Conservation (phyloP, 2,888 invertebrate genomes). For the Drosophila niveifrons region DNA sequence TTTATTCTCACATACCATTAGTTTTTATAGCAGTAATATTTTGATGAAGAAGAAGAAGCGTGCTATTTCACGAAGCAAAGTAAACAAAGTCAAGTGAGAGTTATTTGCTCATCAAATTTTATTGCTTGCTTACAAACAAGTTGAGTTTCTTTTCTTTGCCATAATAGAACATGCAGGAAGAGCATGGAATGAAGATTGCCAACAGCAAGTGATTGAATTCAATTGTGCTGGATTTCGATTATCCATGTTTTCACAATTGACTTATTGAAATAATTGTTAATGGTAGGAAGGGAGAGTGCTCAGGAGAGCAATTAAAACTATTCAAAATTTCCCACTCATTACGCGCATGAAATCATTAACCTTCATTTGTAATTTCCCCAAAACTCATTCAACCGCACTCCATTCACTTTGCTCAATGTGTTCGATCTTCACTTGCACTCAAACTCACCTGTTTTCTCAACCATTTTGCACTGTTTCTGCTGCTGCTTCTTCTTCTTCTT, state of each 20-base stretch:
- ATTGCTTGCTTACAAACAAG: constrained; percentile 9
- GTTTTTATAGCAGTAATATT: neutral
- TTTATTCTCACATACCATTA: neutral
- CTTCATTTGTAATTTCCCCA: constrained; percentile 47
- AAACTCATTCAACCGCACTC: constrained; percentile 24
- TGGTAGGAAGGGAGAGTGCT: neutral
- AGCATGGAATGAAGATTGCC: too few species aligned
- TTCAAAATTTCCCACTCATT: constrained; percentile 17
- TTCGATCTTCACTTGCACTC: constrained; percentile 16
- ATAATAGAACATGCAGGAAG: neutral
- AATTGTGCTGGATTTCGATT: neutral
- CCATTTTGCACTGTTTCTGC: constrained; percentile 67
- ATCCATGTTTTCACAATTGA: neutral
- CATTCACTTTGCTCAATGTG: neutral
- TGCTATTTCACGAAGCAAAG: neutral
- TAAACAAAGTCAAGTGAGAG: neutral
- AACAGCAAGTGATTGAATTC: neutral
- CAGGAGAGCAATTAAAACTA: constrained; percentile 1
- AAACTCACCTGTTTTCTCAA: constrained; percentile 79
- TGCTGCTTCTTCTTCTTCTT: constrained; percentile 22
- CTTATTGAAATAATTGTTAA: neutral
- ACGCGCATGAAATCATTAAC: constrained; percentile 18
- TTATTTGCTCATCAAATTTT: constrained; percentile 1
- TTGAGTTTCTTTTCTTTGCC: neutral
- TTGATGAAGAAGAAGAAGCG: neutral